A percentile compares a stretch with the other conserved stretches of the same genome.
Conservation (phyloP, 2,113 vertebrate species). For the Aramus guarauna region DNA sequence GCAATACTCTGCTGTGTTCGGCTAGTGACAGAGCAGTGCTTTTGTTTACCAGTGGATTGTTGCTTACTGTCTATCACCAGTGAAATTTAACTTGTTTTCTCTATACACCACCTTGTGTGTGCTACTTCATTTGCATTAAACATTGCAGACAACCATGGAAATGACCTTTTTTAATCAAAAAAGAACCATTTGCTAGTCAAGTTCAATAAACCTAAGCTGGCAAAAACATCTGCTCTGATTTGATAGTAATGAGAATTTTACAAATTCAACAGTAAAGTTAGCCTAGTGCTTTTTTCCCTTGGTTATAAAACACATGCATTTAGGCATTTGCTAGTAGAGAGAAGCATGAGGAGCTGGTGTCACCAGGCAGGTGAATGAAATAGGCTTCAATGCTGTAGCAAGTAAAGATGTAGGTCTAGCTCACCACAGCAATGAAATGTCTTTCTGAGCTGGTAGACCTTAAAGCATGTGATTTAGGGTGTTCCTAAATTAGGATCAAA, state of each 20-base stretch:
- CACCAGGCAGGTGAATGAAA: background rate
- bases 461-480: background rate
- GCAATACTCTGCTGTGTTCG: background rate
- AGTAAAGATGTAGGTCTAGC: background rate
- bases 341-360: background rate
- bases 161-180: background rate
- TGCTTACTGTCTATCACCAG: background rate
- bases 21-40: background rate
- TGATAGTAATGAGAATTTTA: background rate
- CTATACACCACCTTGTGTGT: rapidly evolving
- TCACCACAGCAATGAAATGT: background rate
- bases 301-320: background rate
- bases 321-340: background rate
- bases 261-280: background rate
- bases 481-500: background rate
- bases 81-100: background rate
- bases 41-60: background rate
- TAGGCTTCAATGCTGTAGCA: background rate
- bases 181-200: background rate
- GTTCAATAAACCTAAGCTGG: background rate
- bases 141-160: background rate
- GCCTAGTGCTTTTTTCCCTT: background rate
- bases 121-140: background rate
- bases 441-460: background rate
- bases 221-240: background rate